Percentiles rank a stretch among this genome's conserved stretches.
Evolutionary conservation across 2,888 invertebrate genomes (phyloP).

Genomic region (Slavum lentiscoides): DNA sequence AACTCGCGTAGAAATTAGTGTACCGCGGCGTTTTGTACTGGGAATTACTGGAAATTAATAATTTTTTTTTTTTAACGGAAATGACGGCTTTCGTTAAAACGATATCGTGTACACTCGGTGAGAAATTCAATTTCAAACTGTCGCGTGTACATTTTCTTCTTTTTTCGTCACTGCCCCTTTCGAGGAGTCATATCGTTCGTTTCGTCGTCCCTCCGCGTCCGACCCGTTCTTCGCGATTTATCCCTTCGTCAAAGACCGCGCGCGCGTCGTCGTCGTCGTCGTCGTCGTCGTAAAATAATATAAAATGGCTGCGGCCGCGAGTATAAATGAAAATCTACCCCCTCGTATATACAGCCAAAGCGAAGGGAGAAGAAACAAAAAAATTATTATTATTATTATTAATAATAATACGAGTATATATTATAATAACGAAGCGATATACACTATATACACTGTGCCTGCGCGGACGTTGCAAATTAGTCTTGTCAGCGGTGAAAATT

Average conservation of each 20-base stretch:
- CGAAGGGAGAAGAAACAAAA: neutral
- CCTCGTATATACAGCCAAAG: neutral
- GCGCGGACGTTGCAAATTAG: constrained; percentile 37
- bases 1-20: too few relatives aligned
- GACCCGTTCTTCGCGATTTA: too few relatives aligned
- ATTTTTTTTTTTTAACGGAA: too few relatives aligned
- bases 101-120: too few relatives aligned
- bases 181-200: constrained; percentile 9
- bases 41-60: too few relatives aligned
- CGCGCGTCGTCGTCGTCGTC: neutral
- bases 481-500: constrained; percentile 14
- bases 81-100: too few relatives aligned
- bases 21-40: too few relatives aligned
- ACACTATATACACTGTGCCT: too few relatives aligned
- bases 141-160: neutral
- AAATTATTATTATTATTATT: neutral
- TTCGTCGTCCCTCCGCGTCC: too few relatives aligned
- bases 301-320: constrained; percentile 22
- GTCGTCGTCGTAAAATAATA: too few relatives aligned
- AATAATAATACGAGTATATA: too few relatives aligned
- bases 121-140: neutral
- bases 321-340: neutral
- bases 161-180: neutral
- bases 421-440: constrained; percentile 16
- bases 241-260: constrained; percentile 25